Evolutionary conservation across 1,140 invertebrate genomes (phyloP).

Genomic region (Drosophila murphyi): DNA sequence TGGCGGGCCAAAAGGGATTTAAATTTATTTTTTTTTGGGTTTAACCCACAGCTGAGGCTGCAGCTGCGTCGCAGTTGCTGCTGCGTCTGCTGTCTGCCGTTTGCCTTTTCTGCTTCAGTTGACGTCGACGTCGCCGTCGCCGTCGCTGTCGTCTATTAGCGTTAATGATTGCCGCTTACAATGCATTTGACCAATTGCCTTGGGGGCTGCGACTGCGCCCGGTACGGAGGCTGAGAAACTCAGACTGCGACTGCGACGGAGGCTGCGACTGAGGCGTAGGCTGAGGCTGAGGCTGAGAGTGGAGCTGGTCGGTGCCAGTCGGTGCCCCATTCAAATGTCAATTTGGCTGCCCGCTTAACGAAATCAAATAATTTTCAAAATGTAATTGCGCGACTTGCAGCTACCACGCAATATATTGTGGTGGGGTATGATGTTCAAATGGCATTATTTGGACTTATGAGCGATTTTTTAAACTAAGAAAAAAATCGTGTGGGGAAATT

Average conservation of each 20-base stretch:
- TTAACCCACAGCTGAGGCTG: conserved; percentile 45
- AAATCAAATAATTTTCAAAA: conserved; percentile 15
- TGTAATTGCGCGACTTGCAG: not conserved
- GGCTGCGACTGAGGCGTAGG: conserved; percentile 5
- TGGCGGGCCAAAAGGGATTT: conserved; percentile 30
- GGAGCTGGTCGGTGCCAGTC: conserved; percentile 65
- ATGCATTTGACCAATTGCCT: conserved; percentile 77
- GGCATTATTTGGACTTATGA: too few species aligned
- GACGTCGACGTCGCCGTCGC: conserved; percentile 5
- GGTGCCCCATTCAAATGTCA: conserved; percentile 78
- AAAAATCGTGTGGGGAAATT: too few species aligned
- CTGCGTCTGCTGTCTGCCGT: not conserved
- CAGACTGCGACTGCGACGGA: conserved; percentile 20
- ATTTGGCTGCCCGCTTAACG: conserved; percentile 43
- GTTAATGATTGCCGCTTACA: conserved; percentile 78
- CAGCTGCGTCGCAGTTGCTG: conserved; percentile 15
- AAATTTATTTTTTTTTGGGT: conserved; percentile 22
- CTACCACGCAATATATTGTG: not conserved
- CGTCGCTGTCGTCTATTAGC: conserved; percentile 63
- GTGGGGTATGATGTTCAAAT: too few species aligned
- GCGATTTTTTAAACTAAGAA: too few species aligned
- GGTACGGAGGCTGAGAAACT: not conserved
- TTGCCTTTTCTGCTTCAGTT: not conserved
- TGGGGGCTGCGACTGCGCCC: conserved; percentile 26
- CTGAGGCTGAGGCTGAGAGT: conserved; percentile 8